Base-by-base conservation (phyloP, 2,888 invertebrate genomes). In the Ferdinandea cuprea region DNA sequence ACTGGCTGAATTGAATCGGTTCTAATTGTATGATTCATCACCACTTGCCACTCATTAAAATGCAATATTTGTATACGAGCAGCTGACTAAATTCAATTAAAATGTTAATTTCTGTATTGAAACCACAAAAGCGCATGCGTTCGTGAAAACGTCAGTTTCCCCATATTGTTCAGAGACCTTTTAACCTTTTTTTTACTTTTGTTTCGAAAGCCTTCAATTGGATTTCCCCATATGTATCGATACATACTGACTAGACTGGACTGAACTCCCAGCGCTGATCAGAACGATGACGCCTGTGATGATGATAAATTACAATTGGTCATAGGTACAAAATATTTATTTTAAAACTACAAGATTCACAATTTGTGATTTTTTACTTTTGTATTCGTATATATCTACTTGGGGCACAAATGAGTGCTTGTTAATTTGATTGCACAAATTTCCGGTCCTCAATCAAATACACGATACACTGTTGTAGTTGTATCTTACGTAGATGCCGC, bases 221-320 rank as follows among this genome's bases (percentile, higher is more conserved):
- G 68, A 46, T 46, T 68, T 68, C 35, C 68, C 68, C 68, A 68
- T 46, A 28, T 63, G 50, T 40, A 25, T 40, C 30, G 21, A 44
- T 21, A 17, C 7, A 54, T 15, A 48, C 63, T n/a, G n/a, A n/a
- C n/a, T n/a, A n/a, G n/a, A n/a, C n/a, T 19, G 4, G 19, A 17
- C 2, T 44, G 13, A 63, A 63, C 58, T 50, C 52, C 35, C 35
- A 40, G 30, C 11, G 25, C 61, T 58, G 63, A 73, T 54, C 44
- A 13, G 17, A 17, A 40, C 32, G 65, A 63, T 63, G 59, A 44
- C 50, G 63, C 54, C 56, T 40, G 35, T 65, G 80, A 81, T 58
- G 52, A 65, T 76, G 80, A 81, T 81, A 81, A 65, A 81, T 81
- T 66, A 71, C 63, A 28, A 42, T 30, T 63, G 74, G 61, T 80